Evolutionary conservation across 2,888 invertebrate species (phyloP).

Genomic region (Phrixothrix hirtus): DNA sequence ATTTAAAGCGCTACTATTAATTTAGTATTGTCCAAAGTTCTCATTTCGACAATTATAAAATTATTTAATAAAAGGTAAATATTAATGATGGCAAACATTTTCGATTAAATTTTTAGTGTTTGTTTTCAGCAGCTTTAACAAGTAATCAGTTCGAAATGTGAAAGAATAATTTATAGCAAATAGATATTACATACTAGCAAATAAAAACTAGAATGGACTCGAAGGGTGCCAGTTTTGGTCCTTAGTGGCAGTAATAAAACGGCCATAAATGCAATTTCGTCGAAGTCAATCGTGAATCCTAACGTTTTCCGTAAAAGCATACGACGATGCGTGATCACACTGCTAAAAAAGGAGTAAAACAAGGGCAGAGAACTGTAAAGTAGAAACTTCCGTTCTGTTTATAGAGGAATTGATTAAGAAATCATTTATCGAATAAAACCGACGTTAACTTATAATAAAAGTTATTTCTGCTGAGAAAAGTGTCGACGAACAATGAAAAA

Average conservation of each 20-base stretch:
- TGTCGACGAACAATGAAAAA: neutral
- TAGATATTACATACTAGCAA: too few species aligned
- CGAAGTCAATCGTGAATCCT: constrained; percentile 35
- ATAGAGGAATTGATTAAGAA: constrained; percentile 27
- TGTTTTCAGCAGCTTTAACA: too few species aligned
- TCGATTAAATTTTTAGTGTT: too few species aligned
- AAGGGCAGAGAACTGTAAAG: constrained; percentile 6
- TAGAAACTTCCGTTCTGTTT: constrained; percentile 21
- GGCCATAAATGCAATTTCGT: constrained; percentile 38
- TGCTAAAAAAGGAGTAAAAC: constrained; percentile 11
- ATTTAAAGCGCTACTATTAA: too few species aligned
- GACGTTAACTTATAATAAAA: neutral
- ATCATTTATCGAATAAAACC: constrained; percentile 22
- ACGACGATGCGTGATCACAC: constrained; percentile 25
- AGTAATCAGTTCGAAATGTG: too few species aligned
- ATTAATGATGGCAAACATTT: too few species aligned
- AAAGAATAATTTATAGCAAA: too few species aligned
- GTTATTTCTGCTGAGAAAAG: neutral
- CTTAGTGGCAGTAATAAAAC: constrained; percentile 28
- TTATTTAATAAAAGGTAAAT: too few species aligned
- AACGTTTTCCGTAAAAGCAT: constrained; percentile 28
- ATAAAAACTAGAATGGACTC: constrained; percentile 25
- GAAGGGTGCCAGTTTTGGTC: constrained; percentile 7
- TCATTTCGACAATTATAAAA: too few species aligned
- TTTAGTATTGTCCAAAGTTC: too few species aligned